Evolutionary conservation across 2,797 vertebrate species (phyloP).

Genomic region (Botia kubotai): DNA sequence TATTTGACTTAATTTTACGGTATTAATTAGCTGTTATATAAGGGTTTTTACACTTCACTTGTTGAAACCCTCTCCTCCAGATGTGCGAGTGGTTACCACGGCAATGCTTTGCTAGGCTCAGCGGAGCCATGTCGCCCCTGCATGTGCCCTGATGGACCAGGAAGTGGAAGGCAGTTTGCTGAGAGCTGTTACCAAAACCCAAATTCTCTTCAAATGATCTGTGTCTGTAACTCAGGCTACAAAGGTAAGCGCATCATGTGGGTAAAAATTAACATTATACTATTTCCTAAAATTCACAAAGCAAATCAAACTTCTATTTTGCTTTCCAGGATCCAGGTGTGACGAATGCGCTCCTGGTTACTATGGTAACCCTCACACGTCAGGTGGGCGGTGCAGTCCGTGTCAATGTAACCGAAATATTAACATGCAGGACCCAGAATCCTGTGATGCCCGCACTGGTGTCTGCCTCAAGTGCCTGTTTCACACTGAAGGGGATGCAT

Average conservation of each 20-base stretch:
- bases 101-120: conserved; percentile 87
- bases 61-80: conserved; percentile 66
- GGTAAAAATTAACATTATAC: conserved; percentile 4
- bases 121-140: conserved; percentile 91
- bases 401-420: conserved; percentile 95
- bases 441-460: conserved; percentile 86
- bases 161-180: conserved; percentile 89
- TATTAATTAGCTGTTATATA: background rate
- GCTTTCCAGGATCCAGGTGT: conserved; percentile 85
- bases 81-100: conserved; percentile 89
- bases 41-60: background rate
- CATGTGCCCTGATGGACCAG: conserved; percentile 90
- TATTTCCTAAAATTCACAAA: conserved; percentile 5
- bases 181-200: conserved; percentile 87
- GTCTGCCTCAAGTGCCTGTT: conserved; percentile 87
- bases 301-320: background rate
- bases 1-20: background rate
- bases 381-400: conserved; percentile 81
- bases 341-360: conserved; percentile 89
- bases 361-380: conserved; percentile 86
- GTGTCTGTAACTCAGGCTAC: conserved; percentile 89
- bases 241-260: conserved; percentile 79
- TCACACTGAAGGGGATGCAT: conserved; percentile 87
- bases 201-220: conserved; percentile 80
- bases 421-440: conserved; percentile 84